Evolutionary conservation across 2,888 invertebrate species (phyloP), one percentile per base, ranked within the genome.

Genomic region (Desoria tigrina): DNA sequence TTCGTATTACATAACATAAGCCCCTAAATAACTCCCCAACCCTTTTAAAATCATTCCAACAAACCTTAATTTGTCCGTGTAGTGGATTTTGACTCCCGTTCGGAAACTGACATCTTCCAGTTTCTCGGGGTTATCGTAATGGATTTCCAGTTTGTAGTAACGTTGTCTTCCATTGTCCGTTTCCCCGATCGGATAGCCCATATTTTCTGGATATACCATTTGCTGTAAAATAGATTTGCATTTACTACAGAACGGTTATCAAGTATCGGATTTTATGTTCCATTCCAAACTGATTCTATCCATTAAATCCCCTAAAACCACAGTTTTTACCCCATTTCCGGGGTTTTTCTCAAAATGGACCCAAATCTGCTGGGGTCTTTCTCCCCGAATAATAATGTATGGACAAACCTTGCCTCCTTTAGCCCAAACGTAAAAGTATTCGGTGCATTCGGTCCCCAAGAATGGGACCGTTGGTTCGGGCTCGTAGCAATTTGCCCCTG

Each of bases 1-100:
- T 1, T 21, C n/a, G n/a, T 45, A 18, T n/a, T 55, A 9, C 4
- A 55, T 28, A 26, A 32, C 4, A 55, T 32, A 4, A 55, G 28
- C 28, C n/a, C 32, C 7, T 55, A 51, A 16, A 24, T 51, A 21
- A 18, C 26, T 51, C 16, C 9, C 39, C 16, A 9, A 39, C 9
- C 39, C 16, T 39, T 39, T 16, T 39, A 9, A 39, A 16, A 39
- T 39, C 9, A 39, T 11, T 7, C 7, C 9, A 16, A 18, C 24
- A 3, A 55, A 51, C 1, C 94, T 83, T 42, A 92, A 79, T 24
- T 87, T 83, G 0, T 86, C 84, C 0, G 91, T 92, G 79, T 90
- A 88, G 78, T 88, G 87, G 21, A 94, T 82, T n/a, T 90, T 83
- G 60, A 94, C 85, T 0, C 94, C 94, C 0, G 90, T 89, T 77